A percentile compares a stretch with the other conserved stretches of the same genome.
Evolutionary conservation across 2,888 invertebrate species (phyloP).

Genomic region (Zootermopsis nevadensis): DNA sequence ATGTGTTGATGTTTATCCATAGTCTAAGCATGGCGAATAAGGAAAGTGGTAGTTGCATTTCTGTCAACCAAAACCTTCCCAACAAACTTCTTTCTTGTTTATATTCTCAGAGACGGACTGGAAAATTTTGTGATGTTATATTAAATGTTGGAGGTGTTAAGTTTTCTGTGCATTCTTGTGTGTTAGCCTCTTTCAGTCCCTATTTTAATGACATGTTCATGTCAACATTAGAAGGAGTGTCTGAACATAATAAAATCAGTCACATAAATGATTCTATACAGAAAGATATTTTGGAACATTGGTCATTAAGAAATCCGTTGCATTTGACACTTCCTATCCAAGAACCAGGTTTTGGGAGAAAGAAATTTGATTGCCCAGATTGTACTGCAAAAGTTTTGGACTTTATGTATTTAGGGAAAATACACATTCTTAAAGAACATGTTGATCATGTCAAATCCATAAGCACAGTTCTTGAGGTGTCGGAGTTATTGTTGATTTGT

Average conservation of each 20-base stretch:
- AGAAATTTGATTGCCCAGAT: constrained; percentile 41
- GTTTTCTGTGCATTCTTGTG: constrained; percentile 48
- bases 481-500: constrained; percentile 48
- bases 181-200: constrained; percentile 49
- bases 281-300: constrained; percentile 30
- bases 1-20: no score
- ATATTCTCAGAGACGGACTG: constrained; percentile 46
- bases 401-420: constrained; percentile 52
- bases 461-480: constrained; percentile 40
- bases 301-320: constrained; percentile 47
- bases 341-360: constrained; percentile 12
- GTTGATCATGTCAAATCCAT: constrained; percentile 46
- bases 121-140: constrained; percentile 47
- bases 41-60: not conserved
- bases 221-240: not conserved
- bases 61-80: constrained; percentile 38
- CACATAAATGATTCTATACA: not conserved
- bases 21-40: constrained; percentile 10
- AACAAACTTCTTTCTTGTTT: constrained; percentile 45
- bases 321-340: constrained; percentile 35
- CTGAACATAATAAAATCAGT: not conserved
- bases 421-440: constrained; percentile 48
- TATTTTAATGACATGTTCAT: constrained; percentile 34
- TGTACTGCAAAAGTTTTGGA: constrained; percentile 49
- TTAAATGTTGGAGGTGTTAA: constrained; percentile 42